Base-by-base conservation (phyloP, 2,888 invertebrate species). In the Prosopocoilus inquinatus region DNA sequence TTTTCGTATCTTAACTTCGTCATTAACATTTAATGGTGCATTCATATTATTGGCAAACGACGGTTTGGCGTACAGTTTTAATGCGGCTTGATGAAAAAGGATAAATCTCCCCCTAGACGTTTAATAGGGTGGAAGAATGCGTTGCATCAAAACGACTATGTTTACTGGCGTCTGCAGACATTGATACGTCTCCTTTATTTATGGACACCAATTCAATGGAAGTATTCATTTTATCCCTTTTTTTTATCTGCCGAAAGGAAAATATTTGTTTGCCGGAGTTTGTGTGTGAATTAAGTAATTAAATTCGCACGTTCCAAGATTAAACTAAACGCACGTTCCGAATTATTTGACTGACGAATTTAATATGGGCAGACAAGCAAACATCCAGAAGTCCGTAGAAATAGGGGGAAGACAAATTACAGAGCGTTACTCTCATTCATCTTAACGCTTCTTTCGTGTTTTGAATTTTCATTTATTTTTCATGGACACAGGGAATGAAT, bases 321-420 rank as follows among this genome's bases (percentile, higher is more conserved):
- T 28, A 28, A 55, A 51, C 50, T 28, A 28, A 55, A 51, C 50
- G 13, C 32, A 20, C 12, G 47, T 16, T 12, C 47, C 36, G 47
- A 50, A 47, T 55, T 55, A 43, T 55, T 55, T 67, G 67, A 69
- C 64, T 68, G 69, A 69, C 67, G 68, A 68, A 68, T 69, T 70
- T 69, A 70, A 71, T 70, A 67, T 68, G 63, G 64, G 50, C 57
- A 63, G 68, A 67, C 67, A 67, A 62, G 66, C 59, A 64, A 66
- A 62, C 62, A 64, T 51, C 57, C 58, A 47, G 47, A 44, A 48
- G 55, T 43, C 51, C 48, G 53, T 51, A 55, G 51, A 45, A 50
- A 44, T 50, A 55, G 53, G 50, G 54, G 50, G 52, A 58, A 58
- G 58, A 60, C 58, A 56, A 60, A 60, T 58, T 52, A 55, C 56